Percentiles rank a stretch among this genome's conserved stretches.
These are phyloP conservation scores for Microcebus ravelobensis DNA, from an alignment of 2,113 vertebrate genomes.

Conservation along the genomic window DNA sequence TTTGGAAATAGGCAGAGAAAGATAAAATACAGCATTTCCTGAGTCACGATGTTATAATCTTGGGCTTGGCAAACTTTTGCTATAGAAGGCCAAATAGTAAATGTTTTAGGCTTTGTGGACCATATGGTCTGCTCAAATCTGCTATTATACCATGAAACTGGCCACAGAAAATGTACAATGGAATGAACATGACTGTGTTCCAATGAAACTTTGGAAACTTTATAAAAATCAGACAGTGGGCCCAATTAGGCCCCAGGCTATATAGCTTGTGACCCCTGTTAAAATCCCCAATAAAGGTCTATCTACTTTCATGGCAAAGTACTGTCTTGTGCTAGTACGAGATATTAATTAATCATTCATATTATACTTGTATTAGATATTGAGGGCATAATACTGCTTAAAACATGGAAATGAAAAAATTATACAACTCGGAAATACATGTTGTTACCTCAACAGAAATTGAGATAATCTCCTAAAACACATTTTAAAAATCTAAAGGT, in stretches of 20 bases:
- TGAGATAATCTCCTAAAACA: conserved; percentile 60
- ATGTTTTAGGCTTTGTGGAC: conserved; percentile 51
- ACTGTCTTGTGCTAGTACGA: not conserved
- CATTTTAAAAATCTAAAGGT: conserved; percentile 60
- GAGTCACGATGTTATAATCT: conserved; percentile 21
- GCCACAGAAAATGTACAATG: conserved; percentile 21
- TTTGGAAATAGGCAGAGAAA: conserved; percentile 35
- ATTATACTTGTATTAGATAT: conserved; percentile 38
- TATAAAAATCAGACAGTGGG: conserved; percentile 13
- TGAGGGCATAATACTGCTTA: conserved; percentile 30
- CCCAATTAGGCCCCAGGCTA: not conserved
- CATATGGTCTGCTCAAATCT: conserved; percentile 24
- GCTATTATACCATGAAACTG: not conserved
- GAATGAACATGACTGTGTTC: conserved; percentile 3
- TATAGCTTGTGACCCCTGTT: not conserved
- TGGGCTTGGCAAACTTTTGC: conserved; percentile 17
- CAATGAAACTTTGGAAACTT: conserved; percentile 4
- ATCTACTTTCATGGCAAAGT: not conserved
- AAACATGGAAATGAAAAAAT: conserved; percentile 63
- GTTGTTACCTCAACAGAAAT: conserved; percentile 55
- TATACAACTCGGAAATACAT: conserved; percentile 36
- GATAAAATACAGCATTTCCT: conserved; percentile 49
- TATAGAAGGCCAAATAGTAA: conserved; percentile 48
- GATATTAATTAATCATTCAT: conserved; percentile 57
- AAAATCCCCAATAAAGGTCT: not conserved